Conservation (phyloP, 2,888 invertebrate species). For the Ochropacha duplaris region DNA sequence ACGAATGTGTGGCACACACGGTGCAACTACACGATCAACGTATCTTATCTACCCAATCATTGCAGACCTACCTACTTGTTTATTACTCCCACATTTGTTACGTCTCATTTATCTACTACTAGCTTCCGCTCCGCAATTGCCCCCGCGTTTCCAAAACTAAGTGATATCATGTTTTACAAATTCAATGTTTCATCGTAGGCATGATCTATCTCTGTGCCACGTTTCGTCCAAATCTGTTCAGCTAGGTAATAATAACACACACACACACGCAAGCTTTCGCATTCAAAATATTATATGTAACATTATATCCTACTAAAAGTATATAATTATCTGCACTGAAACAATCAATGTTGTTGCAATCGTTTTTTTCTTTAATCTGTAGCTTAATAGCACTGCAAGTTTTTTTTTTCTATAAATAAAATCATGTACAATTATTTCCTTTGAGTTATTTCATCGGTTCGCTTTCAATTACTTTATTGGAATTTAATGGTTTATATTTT, state of each 20-base stretch:
- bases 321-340: neutral
- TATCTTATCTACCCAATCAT: neutral
- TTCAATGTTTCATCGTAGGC: no score
- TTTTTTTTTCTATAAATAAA: slow-evolving; percentile 39
- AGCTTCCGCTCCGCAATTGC: no score
- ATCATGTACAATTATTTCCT: slow-evolving; percentile 39
- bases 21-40: slow-evolving; percentile 23
- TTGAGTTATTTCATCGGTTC: slow-evolving; percentile 35
- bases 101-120: neutral
- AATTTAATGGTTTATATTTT: slow-evolving; percentile 12
- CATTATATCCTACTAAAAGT: no score
- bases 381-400: neutral
- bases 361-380: neutral
- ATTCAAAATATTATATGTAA: no score
- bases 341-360: neutral
- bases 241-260: no score
- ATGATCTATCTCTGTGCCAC: no score
- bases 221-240: no score
- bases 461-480: slow-evolving; percentile 22
- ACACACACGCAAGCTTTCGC: no score
- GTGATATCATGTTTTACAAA: no score
- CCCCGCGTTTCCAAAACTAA: no score
- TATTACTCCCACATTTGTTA: slow-evolving; percentile 6
- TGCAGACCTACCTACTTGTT: no score
- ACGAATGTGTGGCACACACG: slow-evolving; percentile 55